These are phyloP conservation scores for Ceratoteleas bidentatus DNA, from an alignment of 1,140 invertebrate genomes.

Conservation along the genomic window DNA sequence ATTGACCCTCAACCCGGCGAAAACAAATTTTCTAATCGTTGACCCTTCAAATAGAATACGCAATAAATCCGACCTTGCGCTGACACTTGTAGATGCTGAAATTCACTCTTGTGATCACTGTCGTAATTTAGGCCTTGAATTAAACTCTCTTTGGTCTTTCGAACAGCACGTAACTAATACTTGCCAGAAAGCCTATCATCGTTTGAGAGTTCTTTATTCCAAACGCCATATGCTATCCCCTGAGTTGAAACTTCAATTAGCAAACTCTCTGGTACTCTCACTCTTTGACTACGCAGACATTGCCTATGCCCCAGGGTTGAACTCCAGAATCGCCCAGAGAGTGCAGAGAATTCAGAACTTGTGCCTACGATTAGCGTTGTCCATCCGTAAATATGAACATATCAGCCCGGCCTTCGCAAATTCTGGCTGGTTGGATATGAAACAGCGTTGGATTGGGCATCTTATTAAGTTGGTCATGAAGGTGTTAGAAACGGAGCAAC, in stretches of 20 bases:
- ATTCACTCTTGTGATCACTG: neutral
- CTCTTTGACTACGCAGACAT: too few species aligned
- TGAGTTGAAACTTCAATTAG: too few species aligned
- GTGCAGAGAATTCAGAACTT: neutral
- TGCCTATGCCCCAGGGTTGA: too few species aligned
- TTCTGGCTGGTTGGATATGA: neutral
- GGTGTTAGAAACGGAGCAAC: neutral
- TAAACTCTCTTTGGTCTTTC: too few species aligned
- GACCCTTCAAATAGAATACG: neutral
- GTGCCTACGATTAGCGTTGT: neutral
- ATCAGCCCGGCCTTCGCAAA: neutral
- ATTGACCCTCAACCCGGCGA: neutral
- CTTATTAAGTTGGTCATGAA: neutral
- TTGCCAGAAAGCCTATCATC: too few species aligned
- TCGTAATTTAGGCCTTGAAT: too few species aligned
- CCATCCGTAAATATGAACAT: neutral
- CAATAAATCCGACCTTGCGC: neutral
- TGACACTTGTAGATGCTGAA: neutral
- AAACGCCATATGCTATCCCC: too few species aligned
- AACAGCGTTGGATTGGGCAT: neutral
- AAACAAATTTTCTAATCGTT: neutral
- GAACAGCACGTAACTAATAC: too few species aligned
- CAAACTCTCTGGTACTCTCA: too few species aligned
- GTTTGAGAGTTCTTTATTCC: too few species aligned
- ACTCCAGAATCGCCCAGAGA: neutral